Percentiles rank a stretch among this genome's conserved stretches.
Evolutionary conservation across 2,113 vertebrate genomes (phyloP).

Genomic region (Sceloporus undulatus): DNA sequence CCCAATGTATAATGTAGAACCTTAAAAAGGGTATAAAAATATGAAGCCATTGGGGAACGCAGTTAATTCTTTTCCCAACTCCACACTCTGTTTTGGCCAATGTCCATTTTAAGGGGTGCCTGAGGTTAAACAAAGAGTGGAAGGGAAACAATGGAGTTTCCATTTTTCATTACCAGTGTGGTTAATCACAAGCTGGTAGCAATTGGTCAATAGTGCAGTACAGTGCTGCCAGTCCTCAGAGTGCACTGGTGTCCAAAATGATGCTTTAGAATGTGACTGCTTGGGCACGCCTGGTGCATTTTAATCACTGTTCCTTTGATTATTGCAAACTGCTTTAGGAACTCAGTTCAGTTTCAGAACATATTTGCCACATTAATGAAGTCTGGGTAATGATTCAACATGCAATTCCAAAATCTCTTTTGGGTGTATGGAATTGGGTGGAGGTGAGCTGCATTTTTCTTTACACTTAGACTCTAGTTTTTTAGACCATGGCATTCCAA

Average conservation of each 20-base stretch:
- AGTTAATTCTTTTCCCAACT: too few species aligned
- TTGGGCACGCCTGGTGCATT: not conserved
- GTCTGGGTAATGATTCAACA: not conserved
- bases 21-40: too few species aligned
- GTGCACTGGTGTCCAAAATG: not conserved
- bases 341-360: not conserved
- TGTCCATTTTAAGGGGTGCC: not conserved
- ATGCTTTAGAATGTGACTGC: not conserved
- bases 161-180: conserved; percentile 5
- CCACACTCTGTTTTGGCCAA: not conserved
- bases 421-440: not conserved
- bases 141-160: not conserved
- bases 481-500: too few species aligned
- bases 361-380: not conserved
- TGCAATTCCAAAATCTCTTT: not conserved
- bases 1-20: not conserved
- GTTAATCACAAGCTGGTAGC: not conserved
- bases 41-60: not conserved
- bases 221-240: not conserved
- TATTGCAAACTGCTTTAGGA: not conserved
- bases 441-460: not conserved
- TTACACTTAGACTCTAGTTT: not conserved
- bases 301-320: not conserved
- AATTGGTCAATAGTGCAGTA: not conserved
- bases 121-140: not conserved